Evolutionary conservation across 2,797 vertebrate species (phyloP).

Genomic region (Paguma larvata): DNA sequence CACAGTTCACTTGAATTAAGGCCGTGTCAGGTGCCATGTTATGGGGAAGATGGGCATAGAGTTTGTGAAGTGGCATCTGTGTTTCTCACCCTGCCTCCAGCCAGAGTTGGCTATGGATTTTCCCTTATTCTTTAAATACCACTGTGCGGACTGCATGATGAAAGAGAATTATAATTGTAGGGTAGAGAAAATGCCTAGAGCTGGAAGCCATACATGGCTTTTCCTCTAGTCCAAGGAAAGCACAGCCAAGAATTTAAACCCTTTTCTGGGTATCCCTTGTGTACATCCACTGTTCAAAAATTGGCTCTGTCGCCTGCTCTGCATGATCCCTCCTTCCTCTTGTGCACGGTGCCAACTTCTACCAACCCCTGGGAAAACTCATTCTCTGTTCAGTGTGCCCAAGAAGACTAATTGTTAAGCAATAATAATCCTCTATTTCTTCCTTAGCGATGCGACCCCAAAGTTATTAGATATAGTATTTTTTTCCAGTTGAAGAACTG

Average conservation of each 20-base stretch:
- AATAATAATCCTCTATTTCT: not conserved
- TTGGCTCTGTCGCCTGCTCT: not conserved
- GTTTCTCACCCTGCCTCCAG: not conserved
- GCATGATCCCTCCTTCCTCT: not conserved
- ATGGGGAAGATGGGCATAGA: not conserved
- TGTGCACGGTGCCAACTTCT: accelerated
- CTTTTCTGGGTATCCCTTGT: not conserved
- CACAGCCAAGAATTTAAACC: not conserved
- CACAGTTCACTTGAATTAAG: not conserved
- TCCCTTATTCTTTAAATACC: not conserved
- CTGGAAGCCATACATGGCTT: not conserved
- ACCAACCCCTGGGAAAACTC: not conserved
- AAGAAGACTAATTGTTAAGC: not conserved
- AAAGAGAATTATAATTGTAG: not conserved
- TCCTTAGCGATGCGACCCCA: not conserved
- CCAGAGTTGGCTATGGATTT: not conserved
- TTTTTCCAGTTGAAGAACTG: not conserved
- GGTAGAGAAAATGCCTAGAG: not conserved
- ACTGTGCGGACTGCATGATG: not conserved
- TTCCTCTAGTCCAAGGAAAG: not conserved
- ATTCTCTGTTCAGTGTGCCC: not conserved
- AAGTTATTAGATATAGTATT: not conserved
- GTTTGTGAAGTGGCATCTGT: not conserved
- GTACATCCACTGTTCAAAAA: not conserved
- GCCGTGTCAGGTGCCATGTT: not conserved